Conservation (phyloP, 2,113 vertebrate species). For the Rhinolophus ferrumequinum region DNA sequence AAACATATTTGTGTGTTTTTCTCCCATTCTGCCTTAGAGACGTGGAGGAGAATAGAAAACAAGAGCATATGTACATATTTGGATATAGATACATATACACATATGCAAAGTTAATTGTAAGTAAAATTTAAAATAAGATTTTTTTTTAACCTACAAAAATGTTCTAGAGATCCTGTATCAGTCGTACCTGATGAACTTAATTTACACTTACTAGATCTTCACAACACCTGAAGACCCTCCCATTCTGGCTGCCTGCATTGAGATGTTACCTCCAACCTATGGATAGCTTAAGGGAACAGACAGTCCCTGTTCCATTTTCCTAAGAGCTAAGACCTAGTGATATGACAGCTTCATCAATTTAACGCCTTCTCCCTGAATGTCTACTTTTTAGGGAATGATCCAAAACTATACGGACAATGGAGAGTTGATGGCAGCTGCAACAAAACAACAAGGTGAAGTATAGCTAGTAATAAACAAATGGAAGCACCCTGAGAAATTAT, state of each 20-base stretch:
- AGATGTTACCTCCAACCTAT: background rate
- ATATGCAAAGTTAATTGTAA: background rate
- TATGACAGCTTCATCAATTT: background rate
- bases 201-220: background rate
- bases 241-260: background rate
- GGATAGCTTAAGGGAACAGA: background rate
- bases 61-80: background rate
- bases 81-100: background rate
- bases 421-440: background rate
- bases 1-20: background rate
- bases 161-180: background rate
- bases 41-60: background rate
- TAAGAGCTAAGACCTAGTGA: background rate
- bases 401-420: background rate
- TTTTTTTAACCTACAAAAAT: background rate
- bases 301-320: background rate
- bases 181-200: background rate
- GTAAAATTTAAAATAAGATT: background rate
- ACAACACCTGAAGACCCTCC: background rate
- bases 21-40: background rate
- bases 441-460: background rate
- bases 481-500: background rate
- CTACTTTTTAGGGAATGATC: background rate
- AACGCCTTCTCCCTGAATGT: background rate
- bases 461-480: background rate